Conservation (phyloP, 2,113 vertebrate species). For the Pangasianodon hypophthalmus region DNA sequence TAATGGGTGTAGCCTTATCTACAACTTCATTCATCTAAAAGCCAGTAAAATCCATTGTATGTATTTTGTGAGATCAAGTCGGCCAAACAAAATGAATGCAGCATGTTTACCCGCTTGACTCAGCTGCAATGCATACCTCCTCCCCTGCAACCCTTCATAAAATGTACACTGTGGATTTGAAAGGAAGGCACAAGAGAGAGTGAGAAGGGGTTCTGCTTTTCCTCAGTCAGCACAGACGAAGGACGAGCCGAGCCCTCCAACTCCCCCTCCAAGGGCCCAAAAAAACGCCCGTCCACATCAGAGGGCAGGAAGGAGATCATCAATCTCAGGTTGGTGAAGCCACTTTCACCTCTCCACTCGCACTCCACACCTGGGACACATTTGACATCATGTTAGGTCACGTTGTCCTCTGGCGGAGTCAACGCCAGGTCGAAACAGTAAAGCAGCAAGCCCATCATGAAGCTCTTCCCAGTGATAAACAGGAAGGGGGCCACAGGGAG, state of each 20-base stretch:
- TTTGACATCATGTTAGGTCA: constrained; percentile 66
- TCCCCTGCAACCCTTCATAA: constrained; percentile 37
- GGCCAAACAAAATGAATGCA: constrained; percentile 13
- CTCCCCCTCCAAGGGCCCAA: constrained; percentile 33
- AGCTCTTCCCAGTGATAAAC: constrained; percentile 49
- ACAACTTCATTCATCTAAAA: constrained; percentile 3
- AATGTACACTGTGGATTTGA: constrained; percentile 32
- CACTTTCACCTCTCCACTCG: constrained; percentile 63
- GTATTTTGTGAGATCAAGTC: not conserved
- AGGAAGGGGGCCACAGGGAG: constrained; percentile 3
- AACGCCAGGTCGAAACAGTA: constrained; percentile 60
- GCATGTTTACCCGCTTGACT: constrained; percentile 12
- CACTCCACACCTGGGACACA: constrained; percentile 69
- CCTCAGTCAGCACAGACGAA: constrained; percentile 53
- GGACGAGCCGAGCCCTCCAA: constrained; percentile 41
- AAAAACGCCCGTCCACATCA: constrained; percentile 45
- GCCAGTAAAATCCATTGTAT: not conserved
- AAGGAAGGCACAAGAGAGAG: constrained; percentile 21
- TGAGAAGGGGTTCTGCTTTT: constrained; percentile 52
- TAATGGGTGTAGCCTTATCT: not conserved
- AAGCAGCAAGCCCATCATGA: constrained; percentile 53
- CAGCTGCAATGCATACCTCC: constrained; percentile 25
- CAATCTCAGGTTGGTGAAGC: constrained; percentile 59
- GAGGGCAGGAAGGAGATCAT: constrained; percentile 67
- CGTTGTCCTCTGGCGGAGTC: constrained; percentile 54